Evolutionary conservation across 2,113 vertebrate species (phyloP), one percentile per base, ranked within the genome.

Genomic region (Hirundichthys speculiger): DNA sequence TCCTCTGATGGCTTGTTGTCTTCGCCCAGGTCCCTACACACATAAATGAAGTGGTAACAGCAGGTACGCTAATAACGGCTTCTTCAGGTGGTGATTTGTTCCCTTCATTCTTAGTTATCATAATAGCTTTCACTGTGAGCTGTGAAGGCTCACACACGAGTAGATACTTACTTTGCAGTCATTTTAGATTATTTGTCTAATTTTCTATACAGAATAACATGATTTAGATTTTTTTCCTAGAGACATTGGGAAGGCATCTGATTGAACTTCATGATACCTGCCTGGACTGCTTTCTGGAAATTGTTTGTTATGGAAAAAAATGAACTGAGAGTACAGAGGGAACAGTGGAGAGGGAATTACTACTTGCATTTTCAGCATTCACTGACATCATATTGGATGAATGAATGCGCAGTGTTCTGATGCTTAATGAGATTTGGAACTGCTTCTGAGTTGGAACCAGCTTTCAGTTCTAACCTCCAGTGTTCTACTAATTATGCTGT

Each of bases 1-100:
- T 47, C 72, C 74, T 57, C 73, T 18, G 58, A 82, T 79, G 82
- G 74, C 64, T 77, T 70, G 77, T 78, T 82, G 64, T 75, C 62
- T 58, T 51, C 80, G 51, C 63, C 59, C 38, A 61, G 55, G 11
- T 56, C 50, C 55, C 66, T 70, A 40, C 75, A 75, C 86, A 73
- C 77, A 84, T 75, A 79, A 81, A 82, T 77, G 76, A 72, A 77
- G 69, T 61, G 70, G 66, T 83, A 81, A 86, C 84, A 75, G 78
- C 70, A 78, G 21, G 27, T 42, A 47, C 39, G 38, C 39, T 34
- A 61, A 66, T 78, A 68, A 84, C 61, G 50, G 65, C 22, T 43
- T 69, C 55, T 60, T 68, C 67, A 55, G 73, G 63, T 13, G 12
- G 21, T 69, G 67, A 84, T 82, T 85, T 82, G 65, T 75, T 64